Conservation (phyloP, 2,113 vertebrate genomes). For the Tor tambroides region DNA sequence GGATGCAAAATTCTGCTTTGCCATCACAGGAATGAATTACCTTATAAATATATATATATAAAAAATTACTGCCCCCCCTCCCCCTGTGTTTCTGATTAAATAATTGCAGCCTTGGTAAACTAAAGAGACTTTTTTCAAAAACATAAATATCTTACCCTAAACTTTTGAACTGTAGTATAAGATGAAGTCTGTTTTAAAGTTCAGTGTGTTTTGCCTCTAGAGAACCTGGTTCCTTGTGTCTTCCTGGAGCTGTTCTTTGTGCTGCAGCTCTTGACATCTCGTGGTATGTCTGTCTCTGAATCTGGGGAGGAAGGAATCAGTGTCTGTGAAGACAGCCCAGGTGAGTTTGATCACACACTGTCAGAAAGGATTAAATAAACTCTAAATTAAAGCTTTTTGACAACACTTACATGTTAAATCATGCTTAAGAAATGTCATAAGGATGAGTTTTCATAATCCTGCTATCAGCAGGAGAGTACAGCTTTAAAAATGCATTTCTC, state of each 20-base stretch:
- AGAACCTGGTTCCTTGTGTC: constrained; percentile 94
- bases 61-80: no score
- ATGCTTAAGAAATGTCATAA: not conserved
- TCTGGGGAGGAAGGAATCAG: constrained; percentile 55
- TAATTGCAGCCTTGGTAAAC: no score
- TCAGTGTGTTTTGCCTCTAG: constrained; percentile 68
- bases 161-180: not conserved
- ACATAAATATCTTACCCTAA: not conserved
- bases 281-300: constrained; percentile 66
- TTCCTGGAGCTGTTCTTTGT: constrained; percentile 97
- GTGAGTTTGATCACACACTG: constrained; percentile 45
- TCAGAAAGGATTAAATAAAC: no score
- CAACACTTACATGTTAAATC: not conserved
- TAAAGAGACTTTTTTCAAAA: no score
- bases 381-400: no score
- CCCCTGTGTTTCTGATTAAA: no score
- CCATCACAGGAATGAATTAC: no score
- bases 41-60: no score
- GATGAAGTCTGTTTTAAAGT: not conserved
- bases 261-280: constrained; percentile 90
- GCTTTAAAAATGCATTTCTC: not conserved
- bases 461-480: not conserved
- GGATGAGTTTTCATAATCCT: not conserved
- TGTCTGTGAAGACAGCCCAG: constrained; percentile 59
- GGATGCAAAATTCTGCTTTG: no score